Percentiles rank a stretch among this genome's conserved stretches.
Conservation (phyloP, 2,888 invertebrate species). For the Patella ulyssiponensis region DNA sequence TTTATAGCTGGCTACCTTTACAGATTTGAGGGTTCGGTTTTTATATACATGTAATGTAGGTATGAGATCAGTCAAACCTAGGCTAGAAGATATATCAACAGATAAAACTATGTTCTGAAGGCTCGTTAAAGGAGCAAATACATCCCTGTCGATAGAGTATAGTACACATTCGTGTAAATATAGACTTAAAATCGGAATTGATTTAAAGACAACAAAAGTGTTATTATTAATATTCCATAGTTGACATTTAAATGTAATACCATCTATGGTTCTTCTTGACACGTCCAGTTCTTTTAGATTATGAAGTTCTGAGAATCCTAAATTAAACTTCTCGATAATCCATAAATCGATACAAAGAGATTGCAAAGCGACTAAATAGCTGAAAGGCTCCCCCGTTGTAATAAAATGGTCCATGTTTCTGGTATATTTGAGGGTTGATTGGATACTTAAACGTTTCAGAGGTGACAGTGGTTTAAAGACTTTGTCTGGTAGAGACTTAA, state of each 20-base stretch:
- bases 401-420: too few relatives aligned
- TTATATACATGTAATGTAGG: not conserved
- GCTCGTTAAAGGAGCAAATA: not conserved
- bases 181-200: not conserved
- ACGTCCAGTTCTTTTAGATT: not conserved
- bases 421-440: too few relatives aligned
- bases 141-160: not conserved
- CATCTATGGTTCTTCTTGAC: not conserved
- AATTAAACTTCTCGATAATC: not conserved
- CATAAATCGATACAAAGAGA: not conserved
- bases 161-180: not conserved
- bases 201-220: not conserved
- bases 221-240: not conserved
- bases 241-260: not conserved
- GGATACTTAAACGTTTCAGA: not conserved
- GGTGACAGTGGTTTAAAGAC: not conserved
- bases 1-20: not conserved
- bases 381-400: too few relatives aligned
- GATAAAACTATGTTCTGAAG: not conserved
- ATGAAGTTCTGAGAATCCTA: not conserved
- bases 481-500: not conserved
- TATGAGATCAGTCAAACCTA: not conserved
- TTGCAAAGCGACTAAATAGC: not conserved
- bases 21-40: not conserved
- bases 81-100: not conserved